These are phyloP conservation scores for Chiridota heheva DNA, from an alignment of 35 echinoderm and acorn worm species.

Conservation along the genomic window DNA sequence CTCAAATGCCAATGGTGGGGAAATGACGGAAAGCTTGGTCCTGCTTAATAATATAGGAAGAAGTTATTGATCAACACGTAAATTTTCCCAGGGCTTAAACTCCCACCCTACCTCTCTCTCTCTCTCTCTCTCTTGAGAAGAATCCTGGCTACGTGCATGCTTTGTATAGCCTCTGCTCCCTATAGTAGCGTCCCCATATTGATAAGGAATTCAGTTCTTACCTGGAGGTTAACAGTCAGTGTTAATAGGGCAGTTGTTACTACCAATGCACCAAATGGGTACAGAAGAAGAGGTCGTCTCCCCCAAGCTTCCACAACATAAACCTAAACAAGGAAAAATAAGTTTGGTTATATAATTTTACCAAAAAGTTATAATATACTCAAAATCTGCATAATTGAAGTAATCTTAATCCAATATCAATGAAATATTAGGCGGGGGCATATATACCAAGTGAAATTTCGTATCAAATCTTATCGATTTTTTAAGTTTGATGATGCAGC, in stretches of 20 bases:
- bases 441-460: background rate
- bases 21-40: too few relatives aligned
- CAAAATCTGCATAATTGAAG: background rate
- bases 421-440: background rate
- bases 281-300: conserved; percentile 59
- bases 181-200: background rate
- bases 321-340: conserved; percentile 41
- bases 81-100: too few relatives aligned
- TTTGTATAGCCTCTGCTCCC: background rate
- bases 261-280: conserved; percentile 67
- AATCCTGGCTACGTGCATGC: too few relatives aligned
- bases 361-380: background rate
- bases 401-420: background rate
- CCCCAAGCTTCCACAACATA: conserved; percentile 69
- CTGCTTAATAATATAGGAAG: too few relatives aligned
- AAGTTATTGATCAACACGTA: too few relatives aligned
- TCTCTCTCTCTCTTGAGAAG: too few relatives aligned
- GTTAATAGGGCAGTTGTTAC: conserved; percentile 66
- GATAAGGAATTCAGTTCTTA: background rate
- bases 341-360: background rate
- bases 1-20: too few relatives aligned
- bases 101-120: too few relatives aligned
- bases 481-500: too few relatives aligned
- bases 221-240: conserved; percentile 73
- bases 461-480: background rate